Conservation (phyloP, 2,113 vertebrate species). For the Procavia capensis region DNA sequence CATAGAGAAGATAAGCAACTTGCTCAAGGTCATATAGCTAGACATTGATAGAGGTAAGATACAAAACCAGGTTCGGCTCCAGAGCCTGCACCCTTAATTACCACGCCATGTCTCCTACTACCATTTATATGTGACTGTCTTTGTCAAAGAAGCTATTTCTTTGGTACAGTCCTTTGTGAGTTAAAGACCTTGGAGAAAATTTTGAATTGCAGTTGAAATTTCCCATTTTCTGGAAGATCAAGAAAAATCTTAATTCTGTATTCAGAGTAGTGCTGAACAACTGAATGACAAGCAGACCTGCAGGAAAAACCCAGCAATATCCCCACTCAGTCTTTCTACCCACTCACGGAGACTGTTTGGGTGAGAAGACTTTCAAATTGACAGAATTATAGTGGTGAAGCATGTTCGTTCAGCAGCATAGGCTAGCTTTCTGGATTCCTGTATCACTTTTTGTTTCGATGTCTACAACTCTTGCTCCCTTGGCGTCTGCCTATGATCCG, state of each 20-base stretch:
- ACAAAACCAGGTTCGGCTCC: conserved; percentile 55
- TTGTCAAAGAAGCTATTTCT: conserved; percentile 40
- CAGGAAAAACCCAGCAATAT: conserved; percentile 23
- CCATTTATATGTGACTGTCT: conserved; percentile 30
- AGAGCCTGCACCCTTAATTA: conserved; percentile 43
- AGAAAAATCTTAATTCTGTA: conserved; percentile 44
- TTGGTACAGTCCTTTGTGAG: conserved; percentile 5
- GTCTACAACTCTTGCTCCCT: conserved; percentile 25
- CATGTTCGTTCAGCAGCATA: background rate
- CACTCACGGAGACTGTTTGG: conserved; percentile 56
- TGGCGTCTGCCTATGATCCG: background rate
- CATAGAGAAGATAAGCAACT: background rate
- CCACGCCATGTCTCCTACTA: background rate
- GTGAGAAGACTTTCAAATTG: conserved; percentile 40
- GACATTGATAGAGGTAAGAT: conserved; percentile 33
- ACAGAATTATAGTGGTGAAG: background rate
- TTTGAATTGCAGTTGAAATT: conserved; percentile 56
- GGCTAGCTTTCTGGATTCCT: conserved; percentile 13
- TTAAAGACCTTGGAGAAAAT: conserved; percentile 61
- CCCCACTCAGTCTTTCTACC: conserved; percentile 10
- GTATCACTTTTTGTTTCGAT: background rate
- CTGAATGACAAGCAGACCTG: conserved; percentile 27
- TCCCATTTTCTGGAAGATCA: conserved; percentile 55
- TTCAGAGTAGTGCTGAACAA: conserved; percentile 31
- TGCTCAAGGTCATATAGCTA: background rate